These are phyloP conservation scores for Cataglyphis albicans DNA, from an alignment of 2,888 invertebrate genomes.

Conservation along the genomic window DNA sequence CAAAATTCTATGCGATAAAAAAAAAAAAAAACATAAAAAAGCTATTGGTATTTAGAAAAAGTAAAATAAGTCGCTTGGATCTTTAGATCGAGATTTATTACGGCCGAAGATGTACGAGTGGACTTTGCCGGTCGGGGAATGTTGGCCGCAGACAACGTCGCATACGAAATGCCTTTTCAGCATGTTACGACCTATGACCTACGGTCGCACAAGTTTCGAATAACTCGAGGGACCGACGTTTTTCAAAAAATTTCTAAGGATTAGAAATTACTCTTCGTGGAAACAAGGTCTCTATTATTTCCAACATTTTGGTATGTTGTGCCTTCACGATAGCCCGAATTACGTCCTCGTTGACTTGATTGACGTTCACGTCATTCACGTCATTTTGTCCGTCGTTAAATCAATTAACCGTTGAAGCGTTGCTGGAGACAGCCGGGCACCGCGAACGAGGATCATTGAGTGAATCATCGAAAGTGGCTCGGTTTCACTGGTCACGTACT, in stretches of 20 bases:
- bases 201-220: conserved; percentile 57
- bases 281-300: background rate
- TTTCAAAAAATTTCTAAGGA: conserved; percentile 8
- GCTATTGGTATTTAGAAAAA: background rate
- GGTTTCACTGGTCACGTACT: conserved; percentile 59
- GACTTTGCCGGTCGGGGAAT: conserved; percentile 47
- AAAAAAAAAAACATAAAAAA: background rate
- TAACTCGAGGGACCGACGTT: conserved; percentile 40
- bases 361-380: conserved; percentile 24
- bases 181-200: conserved; percentile 53
- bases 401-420: conserved; percentile 61
- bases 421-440: conserved; percentile 64
- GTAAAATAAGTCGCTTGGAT: conserved; percentile 29
- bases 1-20: background rate
- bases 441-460: conserved; percentile 51
- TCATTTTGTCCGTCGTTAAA: conserved; percentile 50
- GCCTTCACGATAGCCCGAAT: background rate
- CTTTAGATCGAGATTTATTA: conserved; percentile 41
- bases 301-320: background rate
- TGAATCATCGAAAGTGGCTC: conserved; percentile 73
- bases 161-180: conserved; percentile 58
- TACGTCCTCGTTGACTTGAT: background rate
- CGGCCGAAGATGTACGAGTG: conserved; percentile 44
- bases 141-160: conserved; percentile 43
- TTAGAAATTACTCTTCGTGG: background rate